phyloP scores from a whole-genome alignment of 2,797 vertebrate genomes.

The Tarsius wallacei region DNA sequence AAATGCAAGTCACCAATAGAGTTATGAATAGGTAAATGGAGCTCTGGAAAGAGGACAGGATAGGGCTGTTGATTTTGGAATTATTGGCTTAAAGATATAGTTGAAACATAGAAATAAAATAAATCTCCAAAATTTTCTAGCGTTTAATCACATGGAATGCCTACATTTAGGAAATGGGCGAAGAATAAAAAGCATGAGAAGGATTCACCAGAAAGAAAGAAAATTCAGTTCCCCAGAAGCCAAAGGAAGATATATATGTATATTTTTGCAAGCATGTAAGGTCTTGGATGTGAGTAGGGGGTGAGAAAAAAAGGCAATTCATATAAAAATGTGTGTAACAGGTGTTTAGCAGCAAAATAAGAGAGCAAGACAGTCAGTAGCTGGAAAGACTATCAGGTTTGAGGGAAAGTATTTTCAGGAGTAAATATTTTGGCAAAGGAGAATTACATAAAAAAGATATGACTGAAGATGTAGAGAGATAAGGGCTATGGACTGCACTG shows the following conservation, averaged over 20 bases:
- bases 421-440: background rate
- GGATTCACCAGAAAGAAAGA: background rate
- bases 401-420: background rate
- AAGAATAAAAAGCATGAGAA: background rate
- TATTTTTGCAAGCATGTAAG: background rate
- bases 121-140: background rate
- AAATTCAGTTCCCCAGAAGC: background rate
- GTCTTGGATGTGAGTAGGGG: background rate
- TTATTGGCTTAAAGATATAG: background rate
- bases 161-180: background rate
- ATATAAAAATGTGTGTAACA: background rate
- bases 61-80: background rate
- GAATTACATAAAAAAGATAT: background rate
- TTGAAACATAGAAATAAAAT: conserved; percentile 49
- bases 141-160: background rate
- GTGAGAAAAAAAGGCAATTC: background rate
- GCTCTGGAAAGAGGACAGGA: background rate
- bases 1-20: background rate
- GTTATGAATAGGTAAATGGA: background rate
- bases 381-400: background rate
- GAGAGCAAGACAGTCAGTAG: background rate
- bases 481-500: background rate
- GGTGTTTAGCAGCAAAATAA: background rate
- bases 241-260: background rate
- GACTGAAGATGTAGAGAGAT: background rate